phyloP scores from a whole-genome alignment of 2,797 vertebrate species.

The Gymnothorax reevesii region DNA sequence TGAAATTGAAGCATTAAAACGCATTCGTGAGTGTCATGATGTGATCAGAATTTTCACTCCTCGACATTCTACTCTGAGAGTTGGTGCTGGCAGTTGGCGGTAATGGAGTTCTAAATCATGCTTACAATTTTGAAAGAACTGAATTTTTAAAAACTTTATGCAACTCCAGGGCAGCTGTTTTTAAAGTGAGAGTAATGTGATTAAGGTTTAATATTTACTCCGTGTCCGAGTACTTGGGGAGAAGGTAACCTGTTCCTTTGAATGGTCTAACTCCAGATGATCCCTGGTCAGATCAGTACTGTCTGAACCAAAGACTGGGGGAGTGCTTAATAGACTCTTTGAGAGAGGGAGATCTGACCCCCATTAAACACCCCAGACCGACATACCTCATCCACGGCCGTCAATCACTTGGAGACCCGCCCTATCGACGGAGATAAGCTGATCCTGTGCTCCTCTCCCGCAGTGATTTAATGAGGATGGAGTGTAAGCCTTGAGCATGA shows the following conservation, averaged over 20 bases:
- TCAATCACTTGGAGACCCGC: background rate
- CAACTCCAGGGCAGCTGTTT: too few species aligned
- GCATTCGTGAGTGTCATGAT: too few species aligned
- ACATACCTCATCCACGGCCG: background rate
- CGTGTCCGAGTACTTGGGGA: background rate
- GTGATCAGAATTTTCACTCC: too few species aligned
- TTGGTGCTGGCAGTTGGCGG: too few species aligned
- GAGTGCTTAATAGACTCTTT: background rate
- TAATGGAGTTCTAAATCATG: too few species aligned
- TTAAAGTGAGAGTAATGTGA: background rate
- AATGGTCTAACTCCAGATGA: background rate
- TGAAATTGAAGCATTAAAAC: background rate
- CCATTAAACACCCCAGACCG: background rate
- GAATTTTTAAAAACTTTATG: background rate
- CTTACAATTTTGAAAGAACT: too few species aligned
- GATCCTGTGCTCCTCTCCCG: background rate
- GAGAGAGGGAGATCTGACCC: background rate
- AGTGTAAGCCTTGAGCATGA: too few species aligned
- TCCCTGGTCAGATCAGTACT: background rate
- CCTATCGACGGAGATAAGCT: constrained; percentile 12
- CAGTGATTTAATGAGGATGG: constrained; percentile 1
- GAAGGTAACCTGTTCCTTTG: background rate
- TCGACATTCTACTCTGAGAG: too few species aligned
- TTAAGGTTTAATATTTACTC: background rate
- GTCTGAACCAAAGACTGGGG: background rate